Percentiles rank a stretch among this genome's conserved stretches.
phyloP scores from a whole-genome alignment of 2,797 vertebrate genomes.

The Ptychadena robeensis region DNA sequence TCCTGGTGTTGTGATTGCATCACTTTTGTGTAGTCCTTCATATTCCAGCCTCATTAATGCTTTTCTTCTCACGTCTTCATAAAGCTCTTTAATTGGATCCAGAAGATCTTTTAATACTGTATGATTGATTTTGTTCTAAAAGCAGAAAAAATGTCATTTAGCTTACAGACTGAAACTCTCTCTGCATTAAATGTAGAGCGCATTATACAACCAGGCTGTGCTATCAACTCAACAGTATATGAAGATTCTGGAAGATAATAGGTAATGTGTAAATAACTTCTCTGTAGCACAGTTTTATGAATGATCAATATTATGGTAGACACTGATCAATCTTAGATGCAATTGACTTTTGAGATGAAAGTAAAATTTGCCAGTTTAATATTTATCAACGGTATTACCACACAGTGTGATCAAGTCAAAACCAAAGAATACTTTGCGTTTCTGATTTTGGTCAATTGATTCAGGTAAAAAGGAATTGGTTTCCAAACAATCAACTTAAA shows the following conservation, averaged over 20 bases:
- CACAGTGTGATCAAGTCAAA: no score
- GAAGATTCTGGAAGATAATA: no score
- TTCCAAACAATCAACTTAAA: no score
- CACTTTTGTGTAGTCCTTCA: slow-evolving; percentile 96
- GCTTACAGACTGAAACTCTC: neutral
- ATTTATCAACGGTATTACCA: no score
- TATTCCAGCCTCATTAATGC: slow-evolving; percentile 98
- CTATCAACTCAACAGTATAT: neutral
- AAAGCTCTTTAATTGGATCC: slow-evolving; percentile 97
- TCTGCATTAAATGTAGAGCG: no score
- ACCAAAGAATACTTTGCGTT: no score
- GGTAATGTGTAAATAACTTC: neutral
- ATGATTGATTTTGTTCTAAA: slow-evolving; percentile 99
- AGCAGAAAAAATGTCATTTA: neutral
- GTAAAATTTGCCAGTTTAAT: no score
- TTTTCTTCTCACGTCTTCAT: slow-evolving; percentile 96
- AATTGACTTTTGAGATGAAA: no score
- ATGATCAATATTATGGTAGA: neutral
- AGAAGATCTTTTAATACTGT: slow-evolving; percentile 95
- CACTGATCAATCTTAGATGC: no score
- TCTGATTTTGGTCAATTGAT: no score
- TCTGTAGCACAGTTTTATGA: neutral
- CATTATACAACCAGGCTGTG: no score
- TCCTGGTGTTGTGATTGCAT: slow-evolving; percentile 96
- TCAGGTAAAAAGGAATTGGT: no score